phyloP scores from a whole-genome alignment of 2,113 vertebrate genomes.

The Ammospiza nelsoni region DNA sequence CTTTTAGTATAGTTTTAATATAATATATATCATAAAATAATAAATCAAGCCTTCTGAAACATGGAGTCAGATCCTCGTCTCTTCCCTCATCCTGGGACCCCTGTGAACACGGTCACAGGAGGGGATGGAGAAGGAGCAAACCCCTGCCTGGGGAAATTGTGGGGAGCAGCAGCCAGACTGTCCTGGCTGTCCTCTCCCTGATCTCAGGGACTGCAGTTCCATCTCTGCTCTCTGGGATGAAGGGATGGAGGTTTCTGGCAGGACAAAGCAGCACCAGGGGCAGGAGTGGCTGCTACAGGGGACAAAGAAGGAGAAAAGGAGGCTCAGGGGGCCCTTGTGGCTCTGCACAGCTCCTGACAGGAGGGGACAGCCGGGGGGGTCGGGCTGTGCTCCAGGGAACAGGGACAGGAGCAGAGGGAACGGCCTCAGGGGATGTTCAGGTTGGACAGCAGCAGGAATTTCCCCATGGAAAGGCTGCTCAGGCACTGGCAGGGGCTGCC shows the following conservation, averaged over 20 bases:
- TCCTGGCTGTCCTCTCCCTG: neutral
- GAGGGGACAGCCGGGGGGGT: neutral
- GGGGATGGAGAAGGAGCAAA: neutral
- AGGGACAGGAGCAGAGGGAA: neutral
- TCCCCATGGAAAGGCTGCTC: too few species aligned
- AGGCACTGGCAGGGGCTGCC: accelerated
- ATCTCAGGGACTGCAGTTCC: neutral
- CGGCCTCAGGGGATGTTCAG: neutral
- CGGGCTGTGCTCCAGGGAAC: neutral
- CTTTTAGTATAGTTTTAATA: too few species aligned
- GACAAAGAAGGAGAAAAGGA: neutral
- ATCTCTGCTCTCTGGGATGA: neutral
- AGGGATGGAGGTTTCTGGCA: neutral
- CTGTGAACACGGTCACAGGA: too few species aligned
- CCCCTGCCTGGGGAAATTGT: neutral
- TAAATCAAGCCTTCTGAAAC: too few species aligned
- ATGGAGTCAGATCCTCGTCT: too few species aligned
- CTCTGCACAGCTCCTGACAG: neutral
- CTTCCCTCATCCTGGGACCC: too few species aligned
- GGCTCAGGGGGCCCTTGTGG: neutral
- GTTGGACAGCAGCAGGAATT: too few species aligned
- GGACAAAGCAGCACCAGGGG: neutral
- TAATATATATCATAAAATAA: too few species aligned
- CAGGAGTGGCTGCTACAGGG: too few species aligned
- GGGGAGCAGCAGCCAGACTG: neutral